Conservation (phyloP, 2,113 vertebrate species). For the Pseudopodoces humilis region DNA sequence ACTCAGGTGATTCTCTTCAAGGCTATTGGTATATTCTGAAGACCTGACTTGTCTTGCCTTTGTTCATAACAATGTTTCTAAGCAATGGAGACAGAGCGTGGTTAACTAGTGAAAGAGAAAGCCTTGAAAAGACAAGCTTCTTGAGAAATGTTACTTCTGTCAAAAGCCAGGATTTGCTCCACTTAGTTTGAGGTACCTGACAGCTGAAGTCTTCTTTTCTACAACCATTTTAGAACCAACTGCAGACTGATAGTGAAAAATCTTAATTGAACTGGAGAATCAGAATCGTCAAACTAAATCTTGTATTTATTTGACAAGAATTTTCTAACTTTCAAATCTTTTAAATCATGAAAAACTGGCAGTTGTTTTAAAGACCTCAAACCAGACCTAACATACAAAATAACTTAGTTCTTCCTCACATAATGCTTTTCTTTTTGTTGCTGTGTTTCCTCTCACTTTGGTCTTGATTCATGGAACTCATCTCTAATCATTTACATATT, state of each 20-base stretch:
- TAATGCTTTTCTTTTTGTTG: not conserved
- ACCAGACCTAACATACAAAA: not conserved
- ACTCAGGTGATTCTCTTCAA: not conserved
- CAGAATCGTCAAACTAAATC: not conserved
- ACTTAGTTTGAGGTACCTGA: not conserved
- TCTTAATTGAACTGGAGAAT: not conserved
- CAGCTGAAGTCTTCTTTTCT: not conserved
- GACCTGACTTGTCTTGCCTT: not conserved
- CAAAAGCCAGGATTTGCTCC: not conserved
- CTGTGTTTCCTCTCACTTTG: not conserved
- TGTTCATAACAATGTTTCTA: not conserved
- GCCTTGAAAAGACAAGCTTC: not conserved
- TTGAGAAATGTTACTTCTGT: not conserved
- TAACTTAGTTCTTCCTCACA: not conserved
- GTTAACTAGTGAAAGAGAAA: not conserved
- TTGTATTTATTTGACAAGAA: not conserved
- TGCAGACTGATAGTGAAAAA: not conserved
- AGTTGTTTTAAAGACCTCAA: not conserved
- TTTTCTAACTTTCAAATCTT: not conserved
- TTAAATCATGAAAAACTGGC: not conserved
- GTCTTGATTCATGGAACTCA: not conserved
- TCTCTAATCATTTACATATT: not conserved
- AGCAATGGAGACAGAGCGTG: not conserved
- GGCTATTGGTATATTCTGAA: not conserved
- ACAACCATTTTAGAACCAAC: not conserved